A percentile compares a stretch with the other conserved stretches of the same genome.
phyloP scores from a whole-genome alignment of 2,113 vertebrate species.

The Cyanoramphus novaezelandiae region DNA sequence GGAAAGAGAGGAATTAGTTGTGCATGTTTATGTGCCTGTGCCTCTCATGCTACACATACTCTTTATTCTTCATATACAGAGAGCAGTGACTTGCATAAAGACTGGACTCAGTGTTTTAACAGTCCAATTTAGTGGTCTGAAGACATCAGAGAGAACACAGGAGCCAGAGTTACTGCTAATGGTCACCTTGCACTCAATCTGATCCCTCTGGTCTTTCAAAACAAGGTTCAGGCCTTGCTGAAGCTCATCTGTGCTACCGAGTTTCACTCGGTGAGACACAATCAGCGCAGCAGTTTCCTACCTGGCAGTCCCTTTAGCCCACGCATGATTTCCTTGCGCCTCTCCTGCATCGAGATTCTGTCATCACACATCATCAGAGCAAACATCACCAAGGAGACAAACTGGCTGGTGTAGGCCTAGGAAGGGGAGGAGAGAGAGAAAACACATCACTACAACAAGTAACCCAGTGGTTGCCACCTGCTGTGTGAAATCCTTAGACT shows the following conservation, averaged over 20 bases:
- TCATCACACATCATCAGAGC: constrained; percentile 97
- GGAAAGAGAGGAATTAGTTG: background rate
- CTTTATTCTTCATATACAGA: background rate
- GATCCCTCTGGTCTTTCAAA: background rate
- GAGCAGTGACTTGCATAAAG: background rate
- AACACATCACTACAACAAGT: background rate
- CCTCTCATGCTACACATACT: background rate
- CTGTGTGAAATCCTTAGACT: fast-evolving
- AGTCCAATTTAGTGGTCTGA: background rate
- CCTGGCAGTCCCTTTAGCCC: constrained; percentile 92
- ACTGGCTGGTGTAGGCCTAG: constrained; percentile 97
- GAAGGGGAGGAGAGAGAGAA: background rate
- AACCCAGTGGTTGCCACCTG: fast-evolving
- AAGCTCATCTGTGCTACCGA: fast-evolving
- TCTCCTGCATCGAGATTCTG: constrained; percentile 95
- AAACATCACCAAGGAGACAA: constrained; percentile 97
- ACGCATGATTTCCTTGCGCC: constrained; percentile 92
- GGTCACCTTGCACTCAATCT: fast-evolving
- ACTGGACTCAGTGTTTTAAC: fast-evolving
- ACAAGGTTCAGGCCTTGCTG: background rate
- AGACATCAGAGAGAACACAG: fast-evolving
- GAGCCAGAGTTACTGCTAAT: fast-evolving
- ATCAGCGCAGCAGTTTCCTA: background rate
- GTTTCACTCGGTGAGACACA: fast-evolving
- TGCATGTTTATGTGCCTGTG: fast-evolving